Evolutionary conservation across 1,140 invertebrate species (phyloP), one percentile per base, ranked within the genome.

Genomic region (Ceratosolen fusciceps): DNA sequence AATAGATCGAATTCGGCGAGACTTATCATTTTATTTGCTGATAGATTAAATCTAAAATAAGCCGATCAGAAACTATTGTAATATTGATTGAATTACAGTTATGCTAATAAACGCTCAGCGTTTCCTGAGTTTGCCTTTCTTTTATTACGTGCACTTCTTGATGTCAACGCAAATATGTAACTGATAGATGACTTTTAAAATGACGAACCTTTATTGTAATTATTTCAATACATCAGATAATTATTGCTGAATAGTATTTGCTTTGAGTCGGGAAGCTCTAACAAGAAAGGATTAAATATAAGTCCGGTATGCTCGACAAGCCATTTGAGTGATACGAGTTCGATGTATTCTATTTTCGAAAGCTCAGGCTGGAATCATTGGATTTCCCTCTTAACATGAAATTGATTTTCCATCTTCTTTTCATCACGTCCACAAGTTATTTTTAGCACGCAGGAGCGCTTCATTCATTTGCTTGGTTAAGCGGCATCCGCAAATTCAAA

Each of bases 351-450:
- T 72, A 21, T 72, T 75, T 80, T 80, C 39, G 72, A 70, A 80
- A 83, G 79, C 81, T 65, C 74, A 77, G 73, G 77, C 47, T 16
- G 49, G 68, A 82, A 84, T 82, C 68, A 67, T 73, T 14, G 24
- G 1, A 24, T 39, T n/a, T 26, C 49, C 43, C 12, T 21, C 49
- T 78, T 84, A 84, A 85, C 82, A 82, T 82, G 80, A 85, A 85
- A 84, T 83, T 83, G 83, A 84, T 85, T 83, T 31, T 29, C 62
- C 34, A 3, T 74, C 68, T 73, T 80, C 82, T 81, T 77, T 75
- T 68, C 77, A 58, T 62, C 21, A 62, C 74, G 65, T 70, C 74
- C 75, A 49, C 75, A 21, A 21, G 34, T 71, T 1, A 26, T 5
- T 71, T 5, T 49, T 43, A 47, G 24, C 39, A 43, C 12, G 39